These are phyloP conservation scores for Globia sparganii DNA, from an alignment of 2,888 invertebrate species.

Conservation along the genomic window DNA sequence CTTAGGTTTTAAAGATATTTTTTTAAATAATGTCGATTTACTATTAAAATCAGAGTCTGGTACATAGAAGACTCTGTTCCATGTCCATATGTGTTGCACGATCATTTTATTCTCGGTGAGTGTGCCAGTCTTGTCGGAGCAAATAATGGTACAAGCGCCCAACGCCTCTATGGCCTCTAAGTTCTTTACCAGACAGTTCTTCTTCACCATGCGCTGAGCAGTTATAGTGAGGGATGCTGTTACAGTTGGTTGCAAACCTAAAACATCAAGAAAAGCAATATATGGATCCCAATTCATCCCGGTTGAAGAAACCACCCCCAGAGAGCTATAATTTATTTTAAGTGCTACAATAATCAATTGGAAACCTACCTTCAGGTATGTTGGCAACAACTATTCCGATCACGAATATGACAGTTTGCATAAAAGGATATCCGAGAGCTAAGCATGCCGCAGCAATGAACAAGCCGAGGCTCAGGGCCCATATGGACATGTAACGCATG, in stretches of 20 bases:
- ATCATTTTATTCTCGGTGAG: constrained; percentile 99
- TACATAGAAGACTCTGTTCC: constrained; percentile 96
- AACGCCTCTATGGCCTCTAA: constrained; percentile 99
- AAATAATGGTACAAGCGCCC: constrained; percentile 99
- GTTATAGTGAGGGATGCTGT: constrained; percentile 99
- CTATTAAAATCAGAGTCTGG: constrained; percentile 91
- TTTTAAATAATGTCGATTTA: constrained; percentile 49
- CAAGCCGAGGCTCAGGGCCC: constrained; percentile 96
- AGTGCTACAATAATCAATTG: background rate
- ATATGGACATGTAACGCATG: constrained; percentile 98
- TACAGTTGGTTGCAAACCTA: constrained; percentile 98
- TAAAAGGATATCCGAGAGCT: constrained; percentile 98
- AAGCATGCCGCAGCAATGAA: constrained; percentile 98
- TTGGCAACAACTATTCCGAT: constrained; percentile 99
- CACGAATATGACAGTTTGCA: constrained; percentile 99
- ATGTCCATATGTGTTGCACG: constrained; percentile 99
- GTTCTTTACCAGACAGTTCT: constrained; percentile 99
- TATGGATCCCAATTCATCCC: background rate
- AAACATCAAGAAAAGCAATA: constrained; percentile 15
- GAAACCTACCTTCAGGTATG: constrained; percentile 95
- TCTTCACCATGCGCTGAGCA: constrained; percentile 99
- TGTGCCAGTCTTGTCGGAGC: constrained; percentile 99
- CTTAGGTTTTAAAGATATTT: background rate
- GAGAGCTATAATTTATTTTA: background rate
- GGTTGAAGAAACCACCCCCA: too few relatives aligned